A percentile compares a stretch with the other conserved stretches of the same genome.
phyloP scores from a whole-genome alignment of 1,140 invertebrate species.

The Bombus affinis region DNA sequence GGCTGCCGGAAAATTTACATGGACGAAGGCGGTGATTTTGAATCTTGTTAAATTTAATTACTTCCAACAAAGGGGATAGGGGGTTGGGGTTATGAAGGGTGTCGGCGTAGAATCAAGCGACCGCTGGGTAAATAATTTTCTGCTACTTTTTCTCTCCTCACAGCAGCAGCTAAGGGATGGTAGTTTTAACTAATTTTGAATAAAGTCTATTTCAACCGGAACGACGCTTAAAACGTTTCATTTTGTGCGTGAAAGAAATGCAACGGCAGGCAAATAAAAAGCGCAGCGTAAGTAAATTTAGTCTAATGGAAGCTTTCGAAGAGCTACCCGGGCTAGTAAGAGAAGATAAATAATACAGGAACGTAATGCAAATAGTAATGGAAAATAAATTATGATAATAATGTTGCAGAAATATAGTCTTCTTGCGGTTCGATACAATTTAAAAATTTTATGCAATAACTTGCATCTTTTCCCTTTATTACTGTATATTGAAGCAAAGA shows the following conservation, averaged over 20 bases:
- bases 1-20: not conserved
- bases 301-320: conserved; percentile 36
- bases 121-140: conserved; percentile 36
- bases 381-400: not conserved
- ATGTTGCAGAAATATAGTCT: not conserved
- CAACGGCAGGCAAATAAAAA: conserved; percentile 16
- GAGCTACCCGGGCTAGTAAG: not conserved
- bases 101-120: conserved; percentile 6
- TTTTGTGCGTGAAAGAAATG: not conserved
- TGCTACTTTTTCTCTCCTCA: not conserved
- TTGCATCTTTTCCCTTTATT: too few species aligned
- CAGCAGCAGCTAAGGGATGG: not conserved
- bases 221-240: conserved; percentile 21
- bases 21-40: not conserved
- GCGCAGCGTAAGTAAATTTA: conserved; percentile 19
- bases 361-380: not conserved
- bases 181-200: conserved; percentile 12
- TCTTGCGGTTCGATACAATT: not conserved
- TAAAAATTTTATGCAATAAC: too few species aligned
- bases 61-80: conserved; percentile 11
- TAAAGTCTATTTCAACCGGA: conserved; percentile 8
- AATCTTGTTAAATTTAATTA: conserved; percentile 46
- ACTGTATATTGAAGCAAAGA: too few species aligned
- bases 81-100: not conserved
- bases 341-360: not conserved